A percentile compares a stretch with the other conserved stretches of the same genome.
Conservation (phyloP, 2,113 vertebrate genomes). For the Leptocoma aspasia region DNA sequence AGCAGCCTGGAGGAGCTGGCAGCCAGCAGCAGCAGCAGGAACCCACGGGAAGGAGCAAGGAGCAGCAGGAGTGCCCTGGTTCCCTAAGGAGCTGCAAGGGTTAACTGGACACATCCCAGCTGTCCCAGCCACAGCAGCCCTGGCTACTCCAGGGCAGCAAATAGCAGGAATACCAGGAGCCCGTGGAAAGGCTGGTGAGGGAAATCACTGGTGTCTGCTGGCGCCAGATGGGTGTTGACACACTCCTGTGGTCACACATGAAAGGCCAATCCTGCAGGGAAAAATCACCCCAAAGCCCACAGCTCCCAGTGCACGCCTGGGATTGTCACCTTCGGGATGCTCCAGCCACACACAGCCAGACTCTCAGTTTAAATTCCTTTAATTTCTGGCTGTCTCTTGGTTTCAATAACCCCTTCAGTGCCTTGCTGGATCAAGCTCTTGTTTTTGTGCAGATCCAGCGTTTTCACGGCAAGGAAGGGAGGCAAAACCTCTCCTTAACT, state of each 20-base stretch:
- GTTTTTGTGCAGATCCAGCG: background rate
- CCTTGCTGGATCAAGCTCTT: background rate
- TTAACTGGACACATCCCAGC: constrained; percentile 39
- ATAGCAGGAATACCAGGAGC: constrained; percentile 63
- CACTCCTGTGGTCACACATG: constrained; percentile 60
- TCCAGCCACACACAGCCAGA: background rate
- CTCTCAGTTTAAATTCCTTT: background rate
- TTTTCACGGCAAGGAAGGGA: accelerated
- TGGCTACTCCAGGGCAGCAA: constrained; percentile 48
- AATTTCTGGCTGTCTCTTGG: background rate
- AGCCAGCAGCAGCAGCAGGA: background rate
- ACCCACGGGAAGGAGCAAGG: accelerated
- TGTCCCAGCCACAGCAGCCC: constrained; percentile 6
- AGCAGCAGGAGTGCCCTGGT: accelerated
- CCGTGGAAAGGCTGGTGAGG: constrained; percentile 26
- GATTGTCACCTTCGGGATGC: constrained; percentile 15
- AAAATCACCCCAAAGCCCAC: constrained; percentile 6
- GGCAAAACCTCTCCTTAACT: background rate
- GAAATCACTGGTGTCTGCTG: constrained; percentile 25
- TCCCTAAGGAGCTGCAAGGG: background rate
- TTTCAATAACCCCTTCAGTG: background rate
- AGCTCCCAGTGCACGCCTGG: background rate
- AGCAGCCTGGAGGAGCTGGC: too few relatives aligned
- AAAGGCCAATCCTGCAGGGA: constrained; percentile 52
- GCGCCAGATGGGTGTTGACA: constrained; percentile 61